Evolutionary conservation across 2,113 vertebrate species (phyloP), one percentile per base, ranked within the genome.

Genomic region (Chascanopsetta lugubris): DNA sequence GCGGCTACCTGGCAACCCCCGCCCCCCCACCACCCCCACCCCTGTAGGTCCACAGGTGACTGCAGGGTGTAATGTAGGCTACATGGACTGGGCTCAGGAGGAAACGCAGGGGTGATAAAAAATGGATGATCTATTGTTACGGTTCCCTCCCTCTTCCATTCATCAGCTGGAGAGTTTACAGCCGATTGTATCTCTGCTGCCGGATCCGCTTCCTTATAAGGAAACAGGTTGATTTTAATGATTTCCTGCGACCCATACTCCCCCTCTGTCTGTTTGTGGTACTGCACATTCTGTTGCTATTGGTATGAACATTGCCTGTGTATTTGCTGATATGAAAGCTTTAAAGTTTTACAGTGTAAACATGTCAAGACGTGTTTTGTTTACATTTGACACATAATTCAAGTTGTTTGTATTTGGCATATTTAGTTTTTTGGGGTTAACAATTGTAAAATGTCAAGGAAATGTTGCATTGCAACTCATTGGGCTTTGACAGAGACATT

Each of bases 101-200:
- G 60, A 62, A 80, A 73, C 6, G 59, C 24, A 32, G 61, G 53
- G n/a, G 40, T 36, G 17, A 72, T 86, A 48, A 83, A 85, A 69
- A 71, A 85, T 86, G 63, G 30, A 87, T 77, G 53, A 79, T 58
- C 60, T 49, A 38, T 61, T 70, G 22, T 12, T 13, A 47, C 18
- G 1, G 30, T 25, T 22, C 21, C 27, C 48, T 43, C 25, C 60
- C 18, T 15, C 20, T 49, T 64, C 51, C 21, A 54, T 61, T 56
- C 50, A 45, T 59, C 25, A 13, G 20, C 8, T 11, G 12, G 32
- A n/a, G 22, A 15, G 18, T 61, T 64, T 43, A 56, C 27, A 46
- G 3, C 42, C 38, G 20, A 0, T 21, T 26, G 36, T n/a, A 15
- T 30, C 27, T 54, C 2, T 59, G 21, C n/a, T 60, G 0, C 4